A percentile compares a stretch with the other conserved stretches of the same genome.
Conservation (phyloP, 2,888 invertebrate genomes). For the Hermaeophaga mercurialis region DNA sequence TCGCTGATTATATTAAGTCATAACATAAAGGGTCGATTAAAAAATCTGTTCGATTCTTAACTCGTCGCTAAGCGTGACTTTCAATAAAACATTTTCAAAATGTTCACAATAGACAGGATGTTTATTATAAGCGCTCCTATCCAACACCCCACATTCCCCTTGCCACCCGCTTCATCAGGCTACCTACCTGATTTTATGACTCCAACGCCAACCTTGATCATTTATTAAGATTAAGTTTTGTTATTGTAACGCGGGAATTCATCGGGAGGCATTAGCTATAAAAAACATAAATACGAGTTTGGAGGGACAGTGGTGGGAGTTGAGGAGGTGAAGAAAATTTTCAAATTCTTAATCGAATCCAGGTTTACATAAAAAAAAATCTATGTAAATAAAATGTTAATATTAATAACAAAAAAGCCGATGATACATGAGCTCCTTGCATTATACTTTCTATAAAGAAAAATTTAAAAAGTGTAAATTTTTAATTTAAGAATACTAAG, state of each 20-base stretch:
- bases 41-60: conserved; percentile 37
- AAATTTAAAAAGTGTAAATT: no score
- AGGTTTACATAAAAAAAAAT: no score
- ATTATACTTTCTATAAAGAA: no score
- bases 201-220: conserved; percentile 42
- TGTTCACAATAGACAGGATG: conserved; percentile 50
- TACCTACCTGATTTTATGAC: conserved; percentile 45
- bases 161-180: no score
- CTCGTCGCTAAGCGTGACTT: conserved; percentile 41
- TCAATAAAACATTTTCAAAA: conserved; percentile 44
- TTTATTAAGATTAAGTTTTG: conserved; percentile 50
- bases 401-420: no score
- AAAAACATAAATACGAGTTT: conserved; percentile 32
- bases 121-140: conserved; percentile 45
- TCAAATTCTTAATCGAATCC: neutral
- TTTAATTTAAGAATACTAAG: no score
- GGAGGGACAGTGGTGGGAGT: neutral
- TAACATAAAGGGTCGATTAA: conserved; percentile 34
- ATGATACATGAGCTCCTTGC: no score
- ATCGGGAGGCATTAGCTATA: conserved; percentile 39
- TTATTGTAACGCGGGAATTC: conserved; percentile 40
- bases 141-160: conserved; percentile 7
- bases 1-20: conserved; percentile 24
- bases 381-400: no score
- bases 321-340: neutral